phyloP scores from a whole-genome alignment of 2,797 vertebrate species.

The Chaunax sp. region DNA sequence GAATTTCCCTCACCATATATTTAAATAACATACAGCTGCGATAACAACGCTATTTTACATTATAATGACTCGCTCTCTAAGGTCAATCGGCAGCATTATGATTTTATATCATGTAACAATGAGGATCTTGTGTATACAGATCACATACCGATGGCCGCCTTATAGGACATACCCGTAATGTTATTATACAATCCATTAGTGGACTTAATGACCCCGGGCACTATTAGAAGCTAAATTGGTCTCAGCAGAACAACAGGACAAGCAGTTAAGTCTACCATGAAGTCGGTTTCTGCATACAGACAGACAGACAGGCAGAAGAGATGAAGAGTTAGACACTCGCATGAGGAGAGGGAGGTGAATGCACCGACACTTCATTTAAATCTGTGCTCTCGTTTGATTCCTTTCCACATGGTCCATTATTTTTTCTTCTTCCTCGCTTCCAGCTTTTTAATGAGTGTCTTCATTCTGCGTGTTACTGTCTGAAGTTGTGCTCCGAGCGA shows the following conservation, averaged over 20 bases:
- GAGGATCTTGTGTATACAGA: constrained; percentile 47
- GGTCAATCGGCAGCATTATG: constrained; percentile 48
- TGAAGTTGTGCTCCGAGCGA: constrained; percentile 67
- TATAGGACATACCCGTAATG: constrained; percentile 44
- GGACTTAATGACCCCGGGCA: constrained; percentile 62
- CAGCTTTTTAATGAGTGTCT: constrained; percentile 80
- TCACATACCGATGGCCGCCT: constrained; percentile 46
- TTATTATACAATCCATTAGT: constrained; percentile 60
- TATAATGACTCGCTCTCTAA: constrained; percentile 45
- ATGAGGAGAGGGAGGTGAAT: constrained; percentile 39
- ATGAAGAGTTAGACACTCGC: constrained; percentile 50
- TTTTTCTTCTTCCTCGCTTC: constrained; percentile 50
- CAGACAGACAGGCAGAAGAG: constrained; percentile 14
- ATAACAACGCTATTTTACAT: constrained; percentile 33
- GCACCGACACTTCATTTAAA: constrained; percentile 66
- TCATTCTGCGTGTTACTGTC: constrained; percentile 70
- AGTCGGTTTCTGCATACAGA: constrained; percentile 42
- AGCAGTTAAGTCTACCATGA: constrained; percentile 47
- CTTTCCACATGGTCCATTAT: constrained; percentile 68
- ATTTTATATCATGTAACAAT: constrained; percentile 47
- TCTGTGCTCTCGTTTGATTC: constrained; percentile 68
- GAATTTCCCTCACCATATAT: constrained; percentile 28
- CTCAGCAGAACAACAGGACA: constrained; percentile 36
- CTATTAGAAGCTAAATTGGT: constrained; percentile 63
- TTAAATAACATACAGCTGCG: constrained; percentile 19